phyloP scores from a whole-genome alignment of 2,113 vertebrate species.

The Lethenteron camtschaticum region DNA sequence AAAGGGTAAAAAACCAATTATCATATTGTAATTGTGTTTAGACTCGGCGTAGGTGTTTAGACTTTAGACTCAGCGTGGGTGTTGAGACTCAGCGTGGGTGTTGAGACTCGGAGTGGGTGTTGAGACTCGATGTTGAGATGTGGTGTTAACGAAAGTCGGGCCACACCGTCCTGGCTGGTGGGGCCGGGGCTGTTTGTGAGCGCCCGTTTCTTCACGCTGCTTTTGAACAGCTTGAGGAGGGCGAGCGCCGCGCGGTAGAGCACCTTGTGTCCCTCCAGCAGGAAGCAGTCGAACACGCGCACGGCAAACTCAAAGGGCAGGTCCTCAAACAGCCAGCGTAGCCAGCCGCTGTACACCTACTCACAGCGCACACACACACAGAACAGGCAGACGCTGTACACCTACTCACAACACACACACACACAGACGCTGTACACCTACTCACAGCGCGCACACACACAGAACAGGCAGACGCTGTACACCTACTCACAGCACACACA shows the following conservation, averaged over 20 bases:
- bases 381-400: too few relatives aligned
- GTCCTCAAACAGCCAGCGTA: slow-evolving; percentile 67
- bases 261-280: slow-evolving; percentile 90
- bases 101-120: background rate
- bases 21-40: too few relatives aligned
- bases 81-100: too few relatives aligned
- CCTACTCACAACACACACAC: too few relatives aligned
- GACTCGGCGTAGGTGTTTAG: too few relatives aligned
- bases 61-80: too few relatives aligned
- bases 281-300: slow-evolving; percentile 64
- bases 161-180: background rate
- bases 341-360: slow-evolving; percentile 80
- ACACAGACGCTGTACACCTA: too few relatives aligned
- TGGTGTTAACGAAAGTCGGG: background rate
- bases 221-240: slow-evolving; percentile 58
- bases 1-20: too few relatives aligned
- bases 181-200: background rate
- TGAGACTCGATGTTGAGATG: too few relatives aligned
- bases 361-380: background rate
- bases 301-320: slow-evolving; percentile 52
- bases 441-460: too few relatives aligned
- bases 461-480: too few relatives aligned
- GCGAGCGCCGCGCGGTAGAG: slow-evolving; percentile 60
- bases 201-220: background rate
- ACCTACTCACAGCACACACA: too few relatives aligned